phyloP scores from a whole-genome alignment of 2,113 vertebrate species.

The Ptilonorhynchus violaceus region DNA sequence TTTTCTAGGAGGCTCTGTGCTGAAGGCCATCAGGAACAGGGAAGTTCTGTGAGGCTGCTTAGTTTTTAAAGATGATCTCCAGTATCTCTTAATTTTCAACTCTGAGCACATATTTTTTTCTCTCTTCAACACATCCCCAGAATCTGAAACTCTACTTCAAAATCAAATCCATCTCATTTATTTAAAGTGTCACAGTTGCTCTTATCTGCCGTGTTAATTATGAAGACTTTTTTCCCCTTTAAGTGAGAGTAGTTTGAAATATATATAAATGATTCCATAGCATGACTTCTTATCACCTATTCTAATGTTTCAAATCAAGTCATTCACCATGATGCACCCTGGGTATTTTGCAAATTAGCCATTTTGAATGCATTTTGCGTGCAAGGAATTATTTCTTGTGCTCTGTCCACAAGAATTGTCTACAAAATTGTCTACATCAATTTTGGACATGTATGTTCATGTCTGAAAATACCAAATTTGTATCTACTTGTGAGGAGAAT shows the following conservation, averaged over 20 bases:
- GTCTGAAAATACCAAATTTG: neutral
- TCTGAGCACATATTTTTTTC: neutral
- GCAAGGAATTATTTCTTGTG: neutral
- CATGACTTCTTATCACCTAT: conserved; percentile 22
- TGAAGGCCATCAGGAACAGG: neutral
- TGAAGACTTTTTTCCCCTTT: neutral
- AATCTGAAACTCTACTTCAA: conserved; percentile 34
- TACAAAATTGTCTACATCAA: neutral
- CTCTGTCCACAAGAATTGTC: neutral
- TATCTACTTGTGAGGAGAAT: neutral
- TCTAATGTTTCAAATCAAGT: conserved; percentile 9
- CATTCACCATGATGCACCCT: neutral
- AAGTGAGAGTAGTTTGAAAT: neutral
- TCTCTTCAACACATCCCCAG: neutral
- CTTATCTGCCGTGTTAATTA: conserved; percentile 21
- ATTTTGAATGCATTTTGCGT: neutral
- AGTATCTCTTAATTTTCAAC: neutral
- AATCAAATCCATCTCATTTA: conserved; percentile 13
- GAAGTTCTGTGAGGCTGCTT: neutral
- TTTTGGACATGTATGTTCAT: neutral
- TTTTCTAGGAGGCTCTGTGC: neutral
- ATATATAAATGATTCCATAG: neutral
- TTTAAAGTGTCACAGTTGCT: neutral
- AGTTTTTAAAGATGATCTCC: neutral
- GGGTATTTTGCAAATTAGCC: conserved; percentile 12